These are phyloP conservation scores for Hestina assimilis DNA, from an alignment of 1,140 invertebrate genomes.

Conservation along the genomic window DNA sequence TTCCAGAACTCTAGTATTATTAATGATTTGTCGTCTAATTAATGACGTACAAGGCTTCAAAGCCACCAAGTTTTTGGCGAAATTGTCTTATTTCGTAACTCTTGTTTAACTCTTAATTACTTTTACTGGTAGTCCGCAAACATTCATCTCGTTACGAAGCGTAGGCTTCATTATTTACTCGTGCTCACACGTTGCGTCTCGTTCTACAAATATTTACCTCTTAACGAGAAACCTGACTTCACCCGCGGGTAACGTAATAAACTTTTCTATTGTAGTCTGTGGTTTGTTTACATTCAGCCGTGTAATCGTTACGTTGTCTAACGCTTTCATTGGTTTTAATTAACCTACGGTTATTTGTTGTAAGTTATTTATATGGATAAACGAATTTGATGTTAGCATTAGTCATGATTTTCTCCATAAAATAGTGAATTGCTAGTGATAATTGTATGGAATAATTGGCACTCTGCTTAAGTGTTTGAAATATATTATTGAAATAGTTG, in stretches of 20 bases:
- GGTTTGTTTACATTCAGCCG: conserved; percentile 46
- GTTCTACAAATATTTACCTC: conserved; percentile 69
- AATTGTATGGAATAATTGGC: no score
- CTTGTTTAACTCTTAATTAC: conserved; percentile 75
- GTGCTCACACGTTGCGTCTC: conserved; percentile 62
- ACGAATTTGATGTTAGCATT: neutral
- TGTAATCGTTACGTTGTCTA: conserved; percentile 57
- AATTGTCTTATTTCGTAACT: conserved; percentile 64
- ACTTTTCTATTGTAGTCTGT: conserved; percentile 68
- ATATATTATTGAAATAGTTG: no score
- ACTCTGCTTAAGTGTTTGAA: no score
- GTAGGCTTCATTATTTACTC: conserved; percentile 73
- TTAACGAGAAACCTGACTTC: conserved; percentile 72
- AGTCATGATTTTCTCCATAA: no score
- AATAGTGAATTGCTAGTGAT: no score
- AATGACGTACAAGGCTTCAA: conserved; percentile 1
- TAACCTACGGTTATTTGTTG: conserved; percentile 24
- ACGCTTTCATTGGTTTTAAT: conserved; percentile 58
- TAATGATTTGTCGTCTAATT: conserved; percentile 2
- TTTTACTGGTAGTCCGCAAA: conserved; percentile 70
- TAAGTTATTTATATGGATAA: neutral
- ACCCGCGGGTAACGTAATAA: conserved; percentile 64
- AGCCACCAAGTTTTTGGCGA: conserved; percentile 43
- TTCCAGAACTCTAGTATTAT: neutral
- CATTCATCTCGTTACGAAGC: conserved; percentile 67